Percentiles rank a stretch among this genome's conserved stretches.
Evolutionary conservation across 2,113 vertebrate species (phyloP).

Genomic region (Brienomyrus brachyistius): DNA sequence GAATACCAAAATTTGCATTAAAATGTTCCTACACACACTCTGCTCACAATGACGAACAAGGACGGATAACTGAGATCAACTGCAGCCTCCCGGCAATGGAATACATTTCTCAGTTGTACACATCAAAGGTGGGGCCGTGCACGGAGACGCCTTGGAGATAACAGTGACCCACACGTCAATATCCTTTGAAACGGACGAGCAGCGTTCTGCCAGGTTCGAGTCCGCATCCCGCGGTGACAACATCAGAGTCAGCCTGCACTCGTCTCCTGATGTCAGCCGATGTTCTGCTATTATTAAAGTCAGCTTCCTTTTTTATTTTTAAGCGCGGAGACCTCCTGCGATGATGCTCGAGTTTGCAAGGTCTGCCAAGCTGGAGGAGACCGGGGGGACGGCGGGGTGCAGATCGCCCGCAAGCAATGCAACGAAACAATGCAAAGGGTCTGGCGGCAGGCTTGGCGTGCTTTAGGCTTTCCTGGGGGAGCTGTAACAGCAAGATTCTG

Average conservation of each 20-base stretch:
- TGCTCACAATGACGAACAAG: not conserved
- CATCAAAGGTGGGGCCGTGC: not conserved
- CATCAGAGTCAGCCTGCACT: not conserved
- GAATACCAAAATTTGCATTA: constrained; percentile 1
- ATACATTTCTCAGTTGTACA: not conserved
- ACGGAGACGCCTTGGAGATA: not conserved
- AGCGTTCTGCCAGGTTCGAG: not conserved
- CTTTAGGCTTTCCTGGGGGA: constrained; percentile 2
- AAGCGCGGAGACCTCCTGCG: not conserved
- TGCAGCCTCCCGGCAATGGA: not conserved
- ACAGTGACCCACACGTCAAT: not conserved
- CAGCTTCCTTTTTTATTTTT: not conserved
- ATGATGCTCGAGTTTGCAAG: not conserved
- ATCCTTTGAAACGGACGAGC: not conserved
- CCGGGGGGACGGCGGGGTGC: not conserved
- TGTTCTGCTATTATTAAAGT: not conserved
- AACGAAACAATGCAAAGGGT: not conserved
- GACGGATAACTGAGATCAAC: not conserved
- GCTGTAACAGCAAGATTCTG: not conserved
- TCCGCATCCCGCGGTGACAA: not conserved
- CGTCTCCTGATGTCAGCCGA: not conserved
- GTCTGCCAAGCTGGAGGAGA: not conserved
- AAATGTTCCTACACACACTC: not conserved
- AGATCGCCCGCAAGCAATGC: not conserved
- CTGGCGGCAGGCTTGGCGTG: not conserved